Base-by-base conservation (phyloP, 2,888 invertebrate genomes). In the Tanypteryx hageni region DNA sequence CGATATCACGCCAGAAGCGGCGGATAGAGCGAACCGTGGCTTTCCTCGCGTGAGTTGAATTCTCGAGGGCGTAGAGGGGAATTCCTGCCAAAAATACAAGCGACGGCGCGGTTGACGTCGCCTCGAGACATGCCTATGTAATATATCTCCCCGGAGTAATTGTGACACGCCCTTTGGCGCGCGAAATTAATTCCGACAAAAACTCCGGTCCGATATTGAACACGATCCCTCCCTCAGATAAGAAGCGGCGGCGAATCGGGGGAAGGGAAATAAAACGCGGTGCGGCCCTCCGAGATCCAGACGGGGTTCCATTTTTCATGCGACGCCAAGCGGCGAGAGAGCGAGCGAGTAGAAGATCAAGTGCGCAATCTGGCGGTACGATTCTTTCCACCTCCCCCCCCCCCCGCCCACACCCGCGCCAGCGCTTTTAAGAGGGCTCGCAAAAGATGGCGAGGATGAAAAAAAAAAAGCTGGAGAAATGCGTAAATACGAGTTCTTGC, bases 251-350 rank as follows among this genome's bases (percentile, higher is more conserved):
- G 14, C 18, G 83, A 44, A 8, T 0, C 5, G 56, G 56, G 56
- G 82, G 56, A 82, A 16, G 44, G 44, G 27, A 64, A 64, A 89
- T 89, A 89, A 61, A 83, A 89, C 61, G 31, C 59, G 64, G 61
- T 27, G 86, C 22, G 31, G 44, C 76, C 7, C 61, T 9, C 86
- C 8, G 10, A 27, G 31, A n/a, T 61, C 89, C 89, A 89, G 89
- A 89, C 89, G 68, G 64, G 89, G 44, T 44, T 89, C 89, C 89
- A 89, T 89, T 89, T 89, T 89, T 89, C 89, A 89, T 64, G 89
- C 61, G 89, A 89, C 89, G 64, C 64, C 89, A 61, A 68, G 89
- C 86, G 61, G 27, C 85, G 85, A 57, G 82, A 44, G 44, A 44
- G 44, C 44, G 44, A 44, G 44, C 44, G 44, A 44, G 44, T 16